Conservation (phyloP, 64 coral and sea anemone species). For the Pocillopora verrucosa region DNA sequence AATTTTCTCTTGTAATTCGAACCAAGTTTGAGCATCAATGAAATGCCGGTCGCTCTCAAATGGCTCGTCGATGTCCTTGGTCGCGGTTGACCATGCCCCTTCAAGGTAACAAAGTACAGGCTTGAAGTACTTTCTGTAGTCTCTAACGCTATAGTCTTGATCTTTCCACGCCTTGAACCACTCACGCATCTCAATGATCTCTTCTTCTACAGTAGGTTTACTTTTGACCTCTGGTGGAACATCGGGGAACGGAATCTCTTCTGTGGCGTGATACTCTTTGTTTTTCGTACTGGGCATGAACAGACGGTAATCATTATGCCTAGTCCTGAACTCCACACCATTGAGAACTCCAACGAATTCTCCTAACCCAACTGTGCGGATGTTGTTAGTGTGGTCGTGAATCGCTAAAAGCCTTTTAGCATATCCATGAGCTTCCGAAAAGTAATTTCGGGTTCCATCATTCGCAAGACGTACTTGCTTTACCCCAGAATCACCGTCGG, state of each 20-base stretch:
- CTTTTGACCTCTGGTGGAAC: constrained; percentile 61
- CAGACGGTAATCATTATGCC: constrained; percentile 80
- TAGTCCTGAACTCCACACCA: constrained; percentile 76
- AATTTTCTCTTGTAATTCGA: constrained; percentile 79
- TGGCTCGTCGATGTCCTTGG: constrained; percentile 61
- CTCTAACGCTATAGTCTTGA: constrained; percentile 37
- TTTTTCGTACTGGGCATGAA: constrained; percentile 38
- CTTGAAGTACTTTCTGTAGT: constrained; percentile 74
- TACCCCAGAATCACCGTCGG: constrained; percentile 54
- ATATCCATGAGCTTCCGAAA: constrained; percentile 1
- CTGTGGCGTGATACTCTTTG: constrained; percentile 31
- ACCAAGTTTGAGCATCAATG: constrained; percentile 66
- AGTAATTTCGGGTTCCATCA: constrained; percentile 49
- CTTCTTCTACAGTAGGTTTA: constrained; percentile 26
- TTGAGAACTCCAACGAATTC: constrained; percentile 72
- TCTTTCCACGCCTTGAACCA: constrained; percentile 74
- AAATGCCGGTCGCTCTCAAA: constrained; percentile 84
- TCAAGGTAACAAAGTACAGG: constrained; percentile 76
- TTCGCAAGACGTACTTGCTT: constrained; percentile 39
- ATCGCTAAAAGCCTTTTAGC: constrained; percentile 31
- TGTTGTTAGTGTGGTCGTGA: constrained; percentile 75
- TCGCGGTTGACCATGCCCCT: constrained; percentile 59
- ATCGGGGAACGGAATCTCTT: constrained; percentile 69
- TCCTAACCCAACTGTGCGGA: constrained; percentile 66
- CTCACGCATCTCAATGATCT: constrained; percentile 58